A percentile compares a stretch with the other conserved stretches of the same genome.
phyloP scores from a whole-genome alignment of 2,888 invertebrate genomes.

The Eubasilissa splendida region DNA sequence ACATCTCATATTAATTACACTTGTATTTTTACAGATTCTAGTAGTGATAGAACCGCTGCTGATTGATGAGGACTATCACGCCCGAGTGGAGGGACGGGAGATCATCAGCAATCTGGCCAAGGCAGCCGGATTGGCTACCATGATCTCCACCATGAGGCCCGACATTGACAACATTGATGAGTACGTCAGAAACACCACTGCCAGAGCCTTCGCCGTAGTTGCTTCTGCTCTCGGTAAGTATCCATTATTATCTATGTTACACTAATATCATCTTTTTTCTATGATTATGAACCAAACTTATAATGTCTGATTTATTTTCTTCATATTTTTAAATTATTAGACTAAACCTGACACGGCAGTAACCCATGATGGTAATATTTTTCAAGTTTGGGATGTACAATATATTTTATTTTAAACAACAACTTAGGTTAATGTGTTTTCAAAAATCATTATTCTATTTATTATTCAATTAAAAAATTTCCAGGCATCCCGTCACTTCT shows the following conservation, averaged over 20 bases:
- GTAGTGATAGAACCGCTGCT: constrained; percentile 99
- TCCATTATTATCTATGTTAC: not conserved
- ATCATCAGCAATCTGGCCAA: constrained; percentile 99
- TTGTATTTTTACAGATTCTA: constrained; percentile 79
- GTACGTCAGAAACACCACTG: constrained; percentile 99
- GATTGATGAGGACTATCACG: constrained; percentile 99
- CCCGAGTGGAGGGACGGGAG: constrained; percentile 98
- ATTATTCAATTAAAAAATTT: not conserved
- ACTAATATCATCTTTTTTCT: not conserved
- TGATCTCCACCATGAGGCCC: constrained; percentile 99
- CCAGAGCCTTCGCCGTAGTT: constrained; percentile 99
- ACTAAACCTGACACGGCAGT: no score
- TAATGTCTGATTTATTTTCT: not conserved
- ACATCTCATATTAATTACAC: not conserved
- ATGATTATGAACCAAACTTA: no score
- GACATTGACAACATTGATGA: constrained; percentile 99
- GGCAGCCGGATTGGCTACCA: constrained; percentile 98
- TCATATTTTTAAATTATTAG: not conserved
- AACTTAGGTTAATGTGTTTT: not conserved
- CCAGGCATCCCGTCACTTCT: constrained; percentile 91
- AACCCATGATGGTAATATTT: no score
- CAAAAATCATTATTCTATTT: constrained; percentile 53
- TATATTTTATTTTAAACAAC: no score
- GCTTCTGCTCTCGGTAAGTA: constrained; percentile 94
- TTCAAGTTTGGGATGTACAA: no score